phyloP scores from a whole-genome alignment of 1,140 invertebrate genomes.

The Lepeophtheirus salmonis region DNA sequence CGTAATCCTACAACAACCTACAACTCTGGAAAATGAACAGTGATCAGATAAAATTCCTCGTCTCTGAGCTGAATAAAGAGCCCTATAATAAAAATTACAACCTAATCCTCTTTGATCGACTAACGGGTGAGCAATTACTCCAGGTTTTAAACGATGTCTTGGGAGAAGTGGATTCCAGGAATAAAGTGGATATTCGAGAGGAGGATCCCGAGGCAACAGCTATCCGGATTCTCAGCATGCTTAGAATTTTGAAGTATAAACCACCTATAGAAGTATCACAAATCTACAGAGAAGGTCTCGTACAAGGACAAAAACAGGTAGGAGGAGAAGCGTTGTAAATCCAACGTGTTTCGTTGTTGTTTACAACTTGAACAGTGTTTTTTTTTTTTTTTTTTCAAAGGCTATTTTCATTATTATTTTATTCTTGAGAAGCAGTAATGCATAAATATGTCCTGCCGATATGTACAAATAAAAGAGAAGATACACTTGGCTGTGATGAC shows the following conservation, averaged over 20 bases:
- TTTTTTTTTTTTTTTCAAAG: too few relatives aligned
- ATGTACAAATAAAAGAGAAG: too few relatives aligned
- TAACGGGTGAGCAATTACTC: constrained; percentile 48
- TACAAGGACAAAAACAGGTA: constrained; percentile 34
- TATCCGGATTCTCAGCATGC: constrained; percentile 36
- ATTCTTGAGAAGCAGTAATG: too few relatives aligned
- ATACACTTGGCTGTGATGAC: too few relatives aligned
- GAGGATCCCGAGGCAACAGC: constrained; percentile 42
- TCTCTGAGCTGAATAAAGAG: constrained; percentile 49
- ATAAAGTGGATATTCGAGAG: constrained; percentile 39
- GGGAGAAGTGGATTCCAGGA: constrained; percentile 40
- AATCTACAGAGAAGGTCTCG: constrained; percentile 44
- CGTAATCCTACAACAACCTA: too few relatives aligned
- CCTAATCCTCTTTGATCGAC: constrained; percentile 62
- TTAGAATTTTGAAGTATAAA: constrained; percentile 47
- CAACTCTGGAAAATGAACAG: constrained; percentile 28
- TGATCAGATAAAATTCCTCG: constrained; percentile 57
- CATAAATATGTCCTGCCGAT: too few relatives aligned
- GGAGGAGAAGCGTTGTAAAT: too few relatives aligned
- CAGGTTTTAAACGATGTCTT: constrained; percentile 50
- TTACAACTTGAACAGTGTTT: too few relatives aligned
- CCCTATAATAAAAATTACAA: constrained; percentile 56
- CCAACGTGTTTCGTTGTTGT: too few relatives aligned
- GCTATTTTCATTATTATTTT: too few relatives aligned
- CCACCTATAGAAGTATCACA: constrained; percentile 35